These are phyloP conservation scores for Microtus pennsylvanicus DNA, from an alignment of 2,113 vertebrate species.

Conservation along the genomic window DNA sequence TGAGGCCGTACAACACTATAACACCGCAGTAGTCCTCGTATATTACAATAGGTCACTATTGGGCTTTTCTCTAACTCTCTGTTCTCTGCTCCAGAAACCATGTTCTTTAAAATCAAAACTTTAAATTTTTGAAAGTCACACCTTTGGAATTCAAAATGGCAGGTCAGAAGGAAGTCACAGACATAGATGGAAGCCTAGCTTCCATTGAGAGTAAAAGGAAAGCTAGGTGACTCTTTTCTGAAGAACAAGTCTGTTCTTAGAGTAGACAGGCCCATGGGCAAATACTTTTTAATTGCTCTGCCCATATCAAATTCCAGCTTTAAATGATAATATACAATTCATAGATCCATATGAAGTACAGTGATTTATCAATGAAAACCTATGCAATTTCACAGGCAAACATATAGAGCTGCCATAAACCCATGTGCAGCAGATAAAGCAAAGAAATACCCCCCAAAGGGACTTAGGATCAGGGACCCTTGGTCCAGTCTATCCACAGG, in stretches of 20 bases:
- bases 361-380: slow-evolving; percentile 6
- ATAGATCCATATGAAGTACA: background rate
- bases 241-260: background rate
- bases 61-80: background rate
- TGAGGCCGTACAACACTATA: background rate
- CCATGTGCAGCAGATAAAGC: background rate
- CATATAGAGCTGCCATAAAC: background rate
- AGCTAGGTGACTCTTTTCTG: background rate
- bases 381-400: background rate
- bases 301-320: background rate
- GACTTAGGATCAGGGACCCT: background rate
- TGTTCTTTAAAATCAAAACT: slow-evolving; percentile 5
- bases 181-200: background rate
- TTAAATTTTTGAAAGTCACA: slow-evolving; percentile 12
- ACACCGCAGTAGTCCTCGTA: no score
- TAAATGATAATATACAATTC: slow-evolving; percentile 21
- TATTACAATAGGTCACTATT: background rate
- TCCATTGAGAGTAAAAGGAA: background rate
- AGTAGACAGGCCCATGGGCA: background rate
- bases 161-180: background rate
- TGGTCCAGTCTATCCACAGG: background rate
- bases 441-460: background rate
- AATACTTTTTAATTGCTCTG: background rate
- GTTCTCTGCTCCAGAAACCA: background rate
- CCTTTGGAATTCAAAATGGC: slow-evolving; percentile 29